Evolutionary conservation across 2,888 invertebrate species (phyloP).

Genomic region (Lasioglossum morio): DNA sequence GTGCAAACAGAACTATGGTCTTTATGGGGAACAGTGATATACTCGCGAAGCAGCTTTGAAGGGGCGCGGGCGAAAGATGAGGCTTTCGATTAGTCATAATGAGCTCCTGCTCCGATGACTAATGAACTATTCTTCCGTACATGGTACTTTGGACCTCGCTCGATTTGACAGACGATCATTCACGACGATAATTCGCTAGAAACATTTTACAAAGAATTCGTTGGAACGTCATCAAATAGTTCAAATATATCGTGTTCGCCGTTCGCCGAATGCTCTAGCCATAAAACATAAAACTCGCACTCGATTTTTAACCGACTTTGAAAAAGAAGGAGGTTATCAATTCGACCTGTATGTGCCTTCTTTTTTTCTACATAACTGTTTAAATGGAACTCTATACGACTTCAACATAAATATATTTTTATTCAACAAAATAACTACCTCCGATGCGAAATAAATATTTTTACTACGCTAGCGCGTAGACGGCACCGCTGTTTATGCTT

Average conservation of each 20-base stretch:
- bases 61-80: background rate
- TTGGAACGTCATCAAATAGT: too few relatives aligned
- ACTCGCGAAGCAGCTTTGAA: slow-evolving; percentile 7
- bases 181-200: background rate
- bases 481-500: too few relatives aligned
- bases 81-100: slow-evolving; percentile 9
- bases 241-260: background rate
- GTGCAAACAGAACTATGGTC: slow-evolving; percentile 48
- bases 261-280: background rate
- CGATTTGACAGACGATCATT: background rate
- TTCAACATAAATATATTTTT: too few relatives aligned
- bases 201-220: background rate
- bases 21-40: slow-evolving; percentile 24
- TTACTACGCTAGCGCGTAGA: too few relatives aligned
- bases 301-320: too few relatives aligned
- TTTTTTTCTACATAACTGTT: too few relatives aligned
- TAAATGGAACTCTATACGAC: too few relatives aligned
- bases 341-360: too few relatives aligned
- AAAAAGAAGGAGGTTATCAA: too few relatives aligned
- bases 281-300: background rate
- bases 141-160: background rate
- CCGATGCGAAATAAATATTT: too few relatives aligned
- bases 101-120: background rate
- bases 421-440: too few relatives aligned
- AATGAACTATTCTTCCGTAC: slow-evolving; percentile 8